These are phyloP conservation scores for Ptychodera flava DNA, from an alignment of 35 echinoderm and acorn worm genomes.

Conservation along the genomic window DNA sequence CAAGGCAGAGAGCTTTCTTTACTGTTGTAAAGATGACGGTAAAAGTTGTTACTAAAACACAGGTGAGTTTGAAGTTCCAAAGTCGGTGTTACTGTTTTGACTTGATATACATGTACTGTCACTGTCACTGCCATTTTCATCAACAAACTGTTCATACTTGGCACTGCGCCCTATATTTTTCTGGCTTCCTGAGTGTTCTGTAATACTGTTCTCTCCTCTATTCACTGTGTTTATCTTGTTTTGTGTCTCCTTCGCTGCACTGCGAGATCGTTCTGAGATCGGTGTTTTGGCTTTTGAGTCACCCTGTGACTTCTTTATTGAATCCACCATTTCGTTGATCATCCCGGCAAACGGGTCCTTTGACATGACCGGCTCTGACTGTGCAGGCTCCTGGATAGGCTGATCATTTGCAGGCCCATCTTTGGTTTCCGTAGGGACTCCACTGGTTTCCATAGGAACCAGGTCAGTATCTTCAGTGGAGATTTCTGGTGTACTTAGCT, in stretches of 20 bases:
- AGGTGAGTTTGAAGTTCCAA: not conserved
- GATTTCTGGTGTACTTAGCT: too few relatives aligned
- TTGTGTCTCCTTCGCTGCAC: not conserved
- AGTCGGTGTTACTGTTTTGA: not conserved
- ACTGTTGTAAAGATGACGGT: too few relatives aligned
- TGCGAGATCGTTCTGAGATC: too few relatives aligned
- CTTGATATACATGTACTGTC: not conserved
- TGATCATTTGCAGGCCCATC: not conserved
- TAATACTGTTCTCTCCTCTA: too few relatives aligned
- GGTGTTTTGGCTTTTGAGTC: too few relatives aligned
- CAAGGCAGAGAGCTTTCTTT: too few relatives aligned
- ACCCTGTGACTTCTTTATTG: not conserved
- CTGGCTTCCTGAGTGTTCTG: too few relatives aligned
- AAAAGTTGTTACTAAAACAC: too few relatives aligned
- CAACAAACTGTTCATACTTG: not conserved
- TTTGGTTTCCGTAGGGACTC: not conserved
- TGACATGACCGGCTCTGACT: not conserved
- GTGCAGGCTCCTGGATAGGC: not conserved
- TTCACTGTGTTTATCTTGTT: not conserved
- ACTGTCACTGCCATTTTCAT: not conserved
- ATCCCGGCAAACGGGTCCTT: not conserved
- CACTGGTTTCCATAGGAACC: not conserved
- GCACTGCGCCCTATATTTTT: too few relatives aligned
- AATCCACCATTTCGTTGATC: not conserved
- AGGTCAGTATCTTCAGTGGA: too few relatives aligned